phyloP scores from a whole-genome alignment of 2,888 invertebrate genomes.

The Gastrophysa polygoni region DNA sequence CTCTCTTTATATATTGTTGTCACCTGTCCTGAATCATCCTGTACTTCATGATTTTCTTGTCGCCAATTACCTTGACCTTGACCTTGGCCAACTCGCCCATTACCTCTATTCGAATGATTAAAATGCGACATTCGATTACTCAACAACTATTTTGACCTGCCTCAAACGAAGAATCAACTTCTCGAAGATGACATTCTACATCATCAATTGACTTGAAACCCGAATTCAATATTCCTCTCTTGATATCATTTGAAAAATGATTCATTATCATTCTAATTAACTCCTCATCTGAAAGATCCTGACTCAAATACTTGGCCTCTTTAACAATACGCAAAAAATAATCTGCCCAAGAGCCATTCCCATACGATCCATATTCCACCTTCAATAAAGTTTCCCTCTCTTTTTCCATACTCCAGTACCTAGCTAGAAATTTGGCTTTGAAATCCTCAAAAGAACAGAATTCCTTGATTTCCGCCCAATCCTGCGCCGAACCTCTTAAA shows the following conservation, averaged over 20 bases:
- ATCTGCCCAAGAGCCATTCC: not conserved
- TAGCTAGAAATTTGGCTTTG: not conserved
- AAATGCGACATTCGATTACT: no score
- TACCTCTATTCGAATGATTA: no score
- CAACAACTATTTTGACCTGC: no score
- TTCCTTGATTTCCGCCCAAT: not conserved
- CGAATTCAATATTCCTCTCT: constrained; percentile 1
- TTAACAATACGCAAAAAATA: not conserved
- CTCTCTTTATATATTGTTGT: not conserved
- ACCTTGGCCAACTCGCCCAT: no score
- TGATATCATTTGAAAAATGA: constrained; percentile 2
- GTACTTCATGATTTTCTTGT: not conserved
- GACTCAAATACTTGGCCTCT: no score
- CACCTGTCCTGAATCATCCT: not conserved
- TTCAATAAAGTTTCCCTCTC: not conserved
- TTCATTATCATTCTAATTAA: not conserved
- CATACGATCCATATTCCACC: not conserved
- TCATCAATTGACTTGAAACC: no score
- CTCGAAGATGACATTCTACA: no score
- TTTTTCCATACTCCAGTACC: not conserved
- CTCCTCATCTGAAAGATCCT: not conserved
- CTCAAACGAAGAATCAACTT: no score
- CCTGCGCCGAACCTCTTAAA: not conserved
- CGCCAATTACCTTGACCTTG: not conserved
- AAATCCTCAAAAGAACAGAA: not conserved